Percentiles rank a stretch among this genome's conserved stretches.
These are phyloP conservation scores for Bubo bubo DNA, from an alignment of 2,113 vertebrate species.

Conservation along the genomic window DNA sequence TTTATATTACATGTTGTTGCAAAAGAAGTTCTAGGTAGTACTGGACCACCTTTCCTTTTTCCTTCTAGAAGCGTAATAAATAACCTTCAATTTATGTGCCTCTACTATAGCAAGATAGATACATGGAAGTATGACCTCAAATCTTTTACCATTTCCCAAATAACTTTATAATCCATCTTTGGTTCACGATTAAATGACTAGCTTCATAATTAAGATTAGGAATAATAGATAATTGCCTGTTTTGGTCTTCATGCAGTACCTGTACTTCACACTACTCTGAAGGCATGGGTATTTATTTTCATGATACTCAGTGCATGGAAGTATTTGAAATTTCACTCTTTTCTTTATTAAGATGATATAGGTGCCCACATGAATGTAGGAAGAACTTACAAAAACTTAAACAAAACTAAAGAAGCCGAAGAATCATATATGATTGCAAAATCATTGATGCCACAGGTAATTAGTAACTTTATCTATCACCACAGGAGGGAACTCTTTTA, in stretches of 20 bases:
- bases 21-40: neutral
- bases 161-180: neutral
- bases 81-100: neutral
- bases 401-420: conserved; percentile 94
- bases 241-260: neutral
- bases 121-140: neutral
- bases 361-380: conserved; percentile 99
- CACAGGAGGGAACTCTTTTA: neutral
- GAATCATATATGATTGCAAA: conserved; percentile 95
- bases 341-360: conserved; percentile 86
- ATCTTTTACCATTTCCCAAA: neutral
- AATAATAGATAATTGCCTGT: neutral
- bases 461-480: neutral
- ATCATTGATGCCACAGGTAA: conserved; percentile 97
- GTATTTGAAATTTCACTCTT: neutral
- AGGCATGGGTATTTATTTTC: neutral
- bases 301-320: neutral
- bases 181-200: neutral
- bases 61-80: neutral
- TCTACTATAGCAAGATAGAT: neutral
- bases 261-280: neutral
- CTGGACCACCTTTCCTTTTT: neutral
- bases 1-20: neutral
- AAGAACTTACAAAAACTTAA: conserved; percentile 97
- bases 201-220: neutral